Evolutionary conservation across 2,888 invertebrate species (phyloP).

Genomic region (Callosobruchus maculatus): DNA sequence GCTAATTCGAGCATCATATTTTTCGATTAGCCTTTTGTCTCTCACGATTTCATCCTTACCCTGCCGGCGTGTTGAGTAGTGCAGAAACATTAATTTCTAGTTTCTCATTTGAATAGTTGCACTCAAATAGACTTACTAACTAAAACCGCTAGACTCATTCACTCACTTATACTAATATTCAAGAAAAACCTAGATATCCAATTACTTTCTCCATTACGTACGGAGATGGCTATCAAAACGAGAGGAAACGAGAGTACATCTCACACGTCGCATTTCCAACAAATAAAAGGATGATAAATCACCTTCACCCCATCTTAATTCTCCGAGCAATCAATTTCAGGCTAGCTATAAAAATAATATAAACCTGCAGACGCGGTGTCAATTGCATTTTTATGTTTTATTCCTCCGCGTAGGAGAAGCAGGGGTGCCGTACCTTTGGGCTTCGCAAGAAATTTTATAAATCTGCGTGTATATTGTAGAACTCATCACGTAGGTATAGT

Average conservation of each 20-base stretch:
- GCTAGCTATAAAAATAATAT: slow-evolving; percentile 45
- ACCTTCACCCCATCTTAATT: slow-evolving; percentile 40
- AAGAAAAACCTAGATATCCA: background rate
- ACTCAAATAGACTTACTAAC: no score
- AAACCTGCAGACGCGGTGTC: slow-evolving; percentile 48
- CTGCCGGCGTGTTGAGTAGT: no score
- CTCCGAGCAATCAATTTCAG: slow-evolving; percentile 42
- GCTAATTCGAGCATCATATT: no score
- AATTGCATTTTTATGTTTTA: slow-evolving; percentile 49
- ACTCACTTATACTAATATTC: background rate
- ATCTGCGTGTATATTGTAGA: no score
- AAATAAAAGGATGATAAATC: slow-evolving; percentile 43
- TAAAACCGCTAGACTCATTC: no score
- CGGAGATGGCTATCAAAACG: background rate
- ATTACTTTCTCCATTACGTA: background rate
- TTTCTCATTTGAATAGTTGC: no score
- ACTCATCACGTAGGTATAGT: no score
- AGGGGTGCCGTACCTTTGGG: background rate
- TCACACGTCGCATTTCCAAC: slow-evolving; percentile 31
- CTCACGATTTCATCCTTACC: no score
- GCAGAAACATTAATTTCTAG: no score
- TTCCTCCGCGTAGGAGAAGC: slow-evolving; percentile 22
- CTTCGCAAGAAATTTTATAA: no score
- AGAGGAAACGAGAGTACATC: slow-evolving; percentile 14
- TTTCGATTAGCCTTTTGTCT: no score